Percentiles rank a stretch among this genome's conserved stretches.
Evolutionary conservation across 2,888 invertebrate species (phyloP).

Genomic region (Junonia oenone): DNA sequence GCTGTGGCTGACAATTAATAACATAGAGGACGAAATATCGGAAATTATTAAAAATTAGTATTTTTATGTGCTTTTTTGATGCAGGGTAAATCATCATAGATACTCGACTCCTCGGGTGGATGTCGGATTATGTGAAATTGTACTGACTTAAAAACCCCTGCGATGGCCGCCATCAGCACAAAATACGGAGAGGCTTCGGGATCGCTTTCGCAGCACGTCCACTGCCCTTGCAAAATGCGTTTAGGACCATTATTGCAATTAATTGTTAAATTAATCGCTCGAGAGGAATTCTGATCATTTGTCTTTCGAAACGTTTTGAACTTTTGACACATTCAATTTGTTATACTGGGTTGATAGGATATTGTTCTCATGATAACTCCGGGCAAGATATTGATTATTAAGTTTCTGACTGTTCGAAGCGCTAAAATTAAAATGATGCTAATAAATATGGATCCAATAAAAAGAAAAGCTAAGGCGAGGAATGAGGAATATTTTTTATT

Average conservation of each 20-base stretch:
- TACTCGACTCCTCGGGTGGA: no score
- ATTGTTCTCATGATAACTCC: background rate
- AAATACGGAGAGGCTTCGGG: no score
- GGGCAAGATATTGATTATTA: background rate
- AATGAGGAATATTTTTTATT: background rate
- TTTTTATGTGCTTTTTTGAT: no score
- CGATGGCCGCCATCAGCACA: no score
- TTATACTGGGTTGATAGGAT: background rate
- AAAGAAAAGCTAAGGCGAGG: background rate
- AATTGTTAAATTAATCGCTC: background rate
- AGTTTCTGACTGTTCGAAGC: background rate
- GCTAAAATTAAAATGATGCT: background rate
- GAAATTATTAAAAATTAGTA: background rate
- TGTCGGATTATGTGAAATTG: no score
- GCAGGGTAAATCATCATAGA: no score
- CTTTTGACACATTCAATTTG: background rate
- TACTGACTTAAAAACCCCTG: no score
- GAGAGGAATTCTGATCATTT: background rate
- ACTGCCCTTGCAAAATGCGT: background rate
- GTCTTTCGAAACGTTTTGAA: background rate
- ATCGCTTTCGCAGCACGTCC: no score
- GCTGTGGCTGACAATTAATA: conserved; percentile 49
- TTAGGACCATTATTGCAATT: background rate
- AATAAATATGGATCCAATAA: no score
- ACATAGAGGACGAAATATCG: conserved; percentile 16